A percentile compares a stretch with the other conserved stretches of the same genome.
phyloP scores from a whole-genome alignment of 2,888 invertebrate genomes.

The Macrosiphum euphorbiae region DNA sequence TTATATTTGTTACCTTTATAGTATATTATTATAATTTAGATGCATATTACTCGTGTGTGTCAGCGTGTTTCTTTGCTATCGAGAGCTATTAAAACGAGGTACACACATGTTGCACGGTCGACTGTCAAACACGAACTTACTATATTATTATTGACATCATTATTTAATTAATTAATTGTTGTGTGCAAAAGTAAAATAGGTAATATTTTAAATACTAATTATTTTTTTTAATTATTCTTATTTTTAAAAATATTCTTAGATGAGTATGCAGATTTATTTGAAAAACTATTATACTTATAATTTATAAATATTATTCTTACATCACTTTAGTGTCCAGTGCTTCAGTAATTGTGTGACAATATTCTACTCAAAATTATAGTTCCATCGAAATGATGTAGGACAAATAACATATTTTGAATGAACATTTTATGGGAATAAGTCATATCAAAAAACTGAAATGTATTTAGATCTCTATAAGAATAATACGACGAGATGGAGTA shows the following conservation, averaged over 20 bases:
- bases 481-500: no score
- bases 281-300: background rate
- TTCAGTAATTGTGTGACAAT: background rate
- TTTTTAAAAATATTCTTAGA: background rate
- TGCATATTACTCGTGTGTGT: background rate
- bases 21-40: background rate
- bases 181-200: background rate
- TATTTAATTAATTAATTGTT: background rate
- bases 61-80: background rate
- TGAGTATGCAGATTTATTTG: background rate
- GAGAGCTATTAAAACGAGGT: background rate
- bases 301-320: background rate
- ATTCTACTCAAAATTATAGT: background rate
- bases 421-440: background rate
- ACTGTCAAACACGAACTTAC: constrained; percentile 13
- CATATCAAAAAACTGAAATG: background rate
- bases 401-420: background rate
- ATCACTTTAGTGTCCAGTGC: background rate
- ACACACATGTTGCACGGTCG: constrained; percentile 4
- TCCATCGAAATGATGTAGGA: background rate
- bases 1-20: background rate
- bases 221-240: background rate
- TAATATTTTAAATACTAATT: background rate
- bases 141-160: background rate
- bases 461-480: background rate